Base-by-base conservation (phyloP, 2,113 vertebrate species). In the Scomber japonicus region DNA sequence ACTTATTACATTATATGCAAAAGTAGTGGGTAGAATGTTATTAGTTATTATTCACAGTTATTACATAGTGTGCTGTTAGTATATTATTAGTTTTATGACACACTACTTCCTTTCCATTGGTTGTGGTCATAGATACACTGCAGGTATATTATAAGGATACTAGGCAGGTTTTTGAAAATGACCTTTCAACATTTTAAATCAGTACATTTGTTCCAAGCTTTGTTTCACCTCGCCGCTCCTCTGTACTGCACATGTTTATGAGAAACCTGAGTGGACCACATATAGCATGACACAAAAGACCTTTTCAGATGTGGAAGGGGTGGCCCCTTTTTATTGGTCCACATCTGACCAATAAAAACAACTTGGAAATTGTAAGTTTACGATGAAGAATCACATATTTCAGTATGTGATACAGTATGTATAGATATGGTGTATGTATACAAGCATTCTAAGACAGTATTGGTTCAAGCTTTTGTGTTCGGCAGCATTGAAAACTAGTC, bases 321-420 rank as follows among this genome's bases (percentile, higher is more conserved):
- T 27, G 24, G 24, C 24, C 3, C 2, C 24, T 27, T 27, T 27
- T 27, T 27, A 27, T 27, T 27, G 24, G 24, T 73, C 45, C 24
- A 56, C 46, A 59, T 75, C 57, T 53, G 30, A 78, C 50, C 31
- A 76, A 15, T 78, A 59, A 49, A 54, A 48, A 57, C 10, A 5
- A 48, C 60, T 54, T 71, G 11, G 14, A 67, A 6, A 21, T 17
- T 46, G 21, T 11, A 11, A n/a, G 19, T 59, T 76, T 59, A 71
- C 46, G 65, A n/a, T 27, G 1, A 1, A 50, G 4, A 40, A 31
- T 70, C 40, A 50, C 17, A 14, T 57, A 57, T 61, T 40, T 40
- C 35, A 40, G 35, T 46, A 51, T 59, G 16, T 24, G 44, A 27
- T 27, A 27, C 19, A 40, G 24, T 6, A 60, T 27, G 24, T 27